Evolutionary conservation across 2,888 invertebrate genomes (phyloP).

Genomic region (Digitonthophagus gazella): DNA sequence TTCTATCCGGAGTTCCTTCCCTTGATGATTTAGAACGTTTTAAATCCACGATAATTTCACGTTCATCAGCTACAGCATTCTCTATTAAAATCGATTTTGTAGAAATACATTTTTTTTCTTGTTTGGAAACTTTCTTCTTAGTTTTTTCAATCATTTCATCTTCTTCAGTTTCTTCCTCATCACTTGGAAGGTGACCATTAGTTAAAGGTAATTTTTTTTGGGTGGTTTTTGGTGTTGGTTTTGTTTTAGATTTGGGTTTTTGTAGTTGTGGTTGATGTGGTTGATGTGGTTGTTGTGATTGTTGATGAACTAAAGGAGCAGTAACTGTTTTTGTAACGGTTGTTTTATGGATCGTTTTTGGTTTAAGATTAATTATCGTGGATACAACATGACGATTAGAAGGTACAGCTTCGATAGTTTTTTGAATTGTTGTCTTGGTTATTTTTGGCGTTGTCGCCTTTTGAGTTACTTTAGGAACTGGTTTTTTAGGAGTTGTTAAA

Average conservation of each 20-base stretch:
- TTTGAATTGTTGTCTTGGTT: constrained; percentile 13
- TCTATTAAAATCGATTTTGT: constrained; percentile 56
- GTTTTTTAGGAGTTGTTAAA: background rate
- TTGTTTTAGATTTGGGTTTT: constrained; percentile 28
- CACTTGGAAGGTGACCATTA: constrained; percentile 37
- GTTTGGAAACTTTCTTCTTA: constrained; percentile 26
- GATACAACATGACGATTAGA: constrained; percentile 37
- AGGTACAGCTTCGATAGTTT: constrained; percentile 18
- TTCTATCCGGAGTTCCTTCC: constrained; percentile 71
- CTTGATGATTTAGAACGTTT: constrained; percentile 73
- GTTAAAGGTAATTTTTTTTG: constrained; percentile 32
- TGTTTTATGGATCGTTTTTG: constrained; percentile 31
- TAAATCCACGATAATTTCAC: constrained; percentile 66
- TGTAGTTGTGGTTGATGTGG: constrained; percentile 23
- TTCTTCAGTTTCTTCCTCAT: constrained; percentile 42
- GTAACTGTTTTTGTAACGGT: constrained; percentile 25
- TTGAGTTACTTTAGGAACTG: background rate
- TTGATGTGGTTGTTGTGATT: too few relatives aligned
- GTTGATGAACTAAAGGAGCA: constrained; percentile 28
- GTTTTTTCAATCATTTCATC: constrained; percentile 22
- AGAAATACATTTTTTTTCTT: constrained; percentile 51
- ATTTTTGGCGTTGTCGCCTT: constrained; percentile 10
- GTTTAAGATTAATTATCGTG: constrained; percentile 40
- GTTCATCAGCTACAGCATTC: constrained; percentile 48
- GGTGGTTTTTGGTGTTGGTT: constrained; percentile 23